Conservation (phyloP, 1,140 invertebrate genomes). For the Dreissena rostriformis region DNA sequence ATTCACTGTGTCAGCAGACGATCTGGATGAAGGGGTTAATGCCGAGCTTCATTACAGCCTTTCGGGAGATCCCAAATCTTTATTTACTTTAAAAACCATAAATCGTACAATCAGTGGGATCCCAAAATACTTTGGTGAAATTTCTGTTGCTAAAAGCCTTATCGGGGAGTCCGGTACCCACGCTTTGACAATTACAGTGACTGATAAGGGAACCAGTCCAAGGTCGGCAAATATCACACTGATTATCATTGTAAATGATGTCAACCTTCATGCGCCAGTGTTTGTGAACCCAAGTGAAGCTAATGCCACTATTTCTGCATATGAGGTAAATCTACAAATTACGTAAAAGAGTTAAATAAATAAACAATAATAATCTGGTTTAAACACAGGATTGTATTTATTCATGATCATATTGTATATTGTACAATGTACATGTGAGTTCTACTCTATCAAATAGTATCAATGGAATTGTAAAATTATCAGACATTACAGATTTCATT, state of each 20-base stretch:
- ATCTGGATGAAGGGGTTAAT: conserved; percentile 63
- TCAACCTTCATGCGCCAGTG: conserved; percentile 41
- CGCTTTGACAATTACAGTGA: conserved; percentile 64
- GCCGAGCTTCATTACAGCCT: conserved; percentile 64
- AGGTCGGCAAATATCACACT: conserved; percentile 26
- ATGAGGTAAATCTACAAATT: conserved; percentile 17
- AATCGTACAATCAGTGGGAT: conserved; percentile 13
- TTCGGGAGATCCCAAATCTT: conserved; percentile 49
- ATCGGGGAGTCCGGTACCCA: conserved; percentile 54
- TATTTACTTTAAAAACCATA: conserved; percentile 14
- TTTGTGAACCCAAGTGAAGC: conserved; percentile 42
- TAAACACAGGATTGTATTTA: no score
- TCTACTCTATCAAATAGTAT: no score
- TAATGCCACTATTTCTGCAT: conserved; percentile 4
- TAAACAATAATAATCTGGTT: no score
- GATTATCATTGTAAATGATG: conserved; percentile 64
- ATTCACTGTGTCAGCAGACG: conserved; percentile 63
- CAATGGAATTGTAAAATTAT: no score
- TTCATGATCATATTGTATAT: no score
- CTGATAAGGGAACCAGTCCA: conserved; percentile 57
- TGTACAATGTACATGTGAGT: no score
- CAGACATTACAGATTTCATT: no score
- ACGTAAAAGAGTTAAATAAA: neutral
- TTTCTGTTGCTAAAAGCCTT: conserved; percentile 30
- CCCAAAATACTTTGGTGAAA: conserved; percentile 49